Evolutionary conservation across 2,888 invertebrate genomes (phyloP).

Genomic region (Podabrus alpinus): DNA sequence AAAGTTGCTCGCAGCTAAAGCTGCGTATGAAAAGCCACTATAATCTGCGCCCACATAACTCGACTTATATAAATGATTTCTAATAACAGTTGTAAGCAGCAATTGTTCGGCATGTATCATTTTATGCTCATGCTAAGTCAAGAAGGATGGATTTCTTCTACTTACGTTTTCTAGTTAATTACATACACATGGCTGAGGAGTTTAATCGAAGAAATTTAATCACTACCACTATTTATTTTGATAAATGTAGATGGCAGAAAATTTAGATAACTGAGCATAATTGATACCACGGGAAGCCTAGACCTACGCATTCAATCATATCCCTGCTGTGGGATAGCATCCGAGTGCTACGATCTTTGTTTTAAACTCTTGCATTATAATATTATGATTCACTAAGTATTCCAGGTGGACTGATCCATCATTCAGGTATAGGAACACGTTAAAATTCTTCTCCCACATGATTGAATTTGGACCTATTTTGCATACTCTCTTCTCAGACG

Average conservation of each 20-base stretch:
- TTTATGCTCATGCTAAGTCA: background rate
- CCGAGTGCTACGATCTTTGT: constrained; percentile 44
- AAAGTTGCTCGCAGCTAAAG: constrained; percentile 12
- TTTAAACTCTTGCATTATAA: constrained; percentile 40
- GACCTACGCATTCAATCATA: constrained; percentile 49
- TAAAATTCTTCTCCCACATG: constrained; percentile 44
- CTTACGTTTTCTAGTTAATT: background rate
- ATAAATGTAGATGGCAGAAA: constrained; percentile 9
- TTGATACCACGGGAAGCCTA: constrained; percentile 49
- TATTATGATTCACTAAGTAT: constrained; percentile 42
- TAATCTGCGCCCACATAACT: constrained; percentile 36
- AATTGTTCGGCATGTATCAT: background rate
- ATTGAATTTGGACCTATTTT: constrained; percentile 20
- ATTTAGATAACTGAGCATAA: constrained; percentile 37
- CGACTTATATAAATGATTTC: background rate
- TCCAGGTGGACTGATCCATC: constrained; percentile 46
- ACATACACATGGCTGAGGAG: background rate
- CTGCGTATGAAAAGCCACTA: constrained; percentile 22
- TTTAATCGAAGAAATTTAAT: background rate
- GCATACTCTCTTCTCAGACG: constrained; percentile 18
- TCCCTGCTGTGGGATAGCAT: constrained; percentile 48
- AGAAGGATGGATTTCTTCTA: background rate
- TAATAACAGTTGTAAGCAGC: background rate
- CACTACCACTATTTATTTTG: constrained; percentile 13
- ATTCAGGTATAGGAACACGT: constrained; percentile 43